These are phyloP conservation scores for Drosophila austrosaltans DNA, from an alignment of 2,888 invertebrate genomes.

Conservation along the genomic window DNA sequence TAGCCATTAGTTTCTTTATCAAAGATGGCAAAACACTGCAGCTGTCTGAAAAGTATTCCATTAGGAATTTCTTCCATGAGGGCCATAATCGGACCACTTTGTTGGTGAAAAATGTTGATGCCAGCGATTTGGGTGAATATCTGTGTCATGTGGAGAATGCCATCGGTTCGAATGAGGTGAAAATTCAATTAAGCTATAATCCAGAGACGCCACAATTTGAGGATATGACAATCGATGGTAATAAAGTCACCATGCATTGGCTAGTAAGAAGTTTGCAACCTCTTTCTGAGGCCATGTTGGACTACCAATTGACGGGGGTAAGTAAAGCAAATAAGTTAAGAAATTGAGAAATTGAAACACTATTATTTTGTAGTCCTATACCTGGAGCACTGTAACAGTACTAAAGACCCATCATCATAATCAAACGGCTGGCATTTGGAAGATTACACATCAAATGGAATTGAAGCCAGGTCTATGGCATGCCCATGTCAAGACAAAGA, in stretches of 20 bases:
- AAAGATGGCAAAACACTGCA: conserved; percentile 70
- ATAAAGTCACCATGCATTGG: conserved; percentile 79
- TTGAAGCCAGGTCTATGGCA: conserved; percentile 80
- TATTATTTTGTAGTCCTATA: conserved; percentile 62
- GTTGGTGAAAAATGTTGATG: conserved; percentile 87
- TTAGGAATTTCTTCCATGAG: conserved; percentile 82
- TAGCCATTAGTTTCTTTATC: conserved; percentile 73
- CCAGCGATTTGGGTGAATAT: conserved; percentile 90
- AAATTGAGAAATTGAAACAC: neutral
- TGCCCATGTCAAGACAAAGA: conserved; percentile 79
- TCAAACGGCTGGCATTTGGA: conserved; percentile 79
- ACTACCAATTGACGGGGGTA: conserved; percentile 81
- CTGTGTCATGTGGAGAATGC: conserved; percentile 86
- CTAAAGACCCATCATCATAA: conserved; percentile 77
- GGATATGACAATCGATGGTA: conserved; percentile 69
- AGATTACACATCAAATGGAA: conserved; percentile 80
- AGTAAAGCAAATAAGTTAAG: conserved; percentile 26
- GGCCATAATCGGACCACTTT: conserved; percentile 85
- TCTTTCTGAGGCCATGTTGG: conserved; percentile 80
- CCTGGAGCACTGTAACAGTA: conserved; percentile 79
- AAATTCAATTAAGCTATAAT: conserved; percentile 73
- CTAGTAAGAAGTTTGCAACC: conserved; percentile 81
- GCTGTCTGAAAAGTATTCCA: conserved; percentile 82
- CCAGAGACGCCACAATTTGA: conserved; percentile 82
- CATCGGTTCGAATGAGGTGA: conserved; percentile 75